Evolutionary conservation across 2,888 invertebrate species (phyloP).

Genomic region (Tridacna crocea): DNA sequence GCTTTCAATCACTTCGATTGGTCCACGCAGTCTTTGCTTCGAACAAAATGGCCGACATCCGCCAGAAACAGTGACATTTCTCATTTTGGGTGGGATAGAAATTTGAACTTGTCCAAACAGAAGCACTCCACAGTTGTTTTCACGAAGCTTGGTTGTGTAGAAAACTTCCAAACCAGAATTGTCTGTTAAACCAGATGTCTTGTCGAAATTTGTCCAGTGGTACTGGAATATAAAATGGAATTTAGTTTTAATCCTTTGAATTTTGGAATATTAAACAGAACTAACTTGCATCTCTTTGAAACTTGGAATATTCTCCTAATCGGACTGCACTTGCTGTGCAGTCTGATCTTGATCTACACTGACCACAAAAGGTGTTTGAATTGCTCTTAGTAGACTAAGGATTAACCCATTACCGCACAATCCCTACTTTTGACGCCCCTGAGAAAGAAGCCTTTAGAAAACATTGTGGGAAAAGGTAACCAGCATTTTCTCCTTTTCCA

Average conservation of each 20-base stretch:
- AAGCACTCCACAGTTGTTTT: slow-evolving; percentile 20
- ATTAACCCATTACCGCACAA: too few species aligned
- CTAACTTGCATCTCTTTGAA: background rate
- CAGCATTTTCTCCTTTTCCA: too few species aligned
- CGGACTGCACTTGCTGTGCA: too few species aligned
- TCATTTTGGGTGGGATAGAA: slow-evolving; percentile 10
- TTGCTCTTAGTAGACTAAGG: too few species aligned
- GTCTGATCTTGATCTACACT: too few species aligned
- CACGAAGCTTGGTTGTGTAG: slow-evolving; percentile 14
- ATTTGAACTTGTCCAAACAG: slow-evolving; percentile 26
- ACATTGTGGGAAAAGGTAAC: too few species aligned
- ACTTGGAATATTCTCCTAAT: background rate
- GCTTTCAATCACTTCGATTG: slow-evolving; percentile 27
- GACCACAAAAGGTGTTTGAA: too few species aligned
- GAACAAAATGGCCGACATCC: slow-evolving; percentile 31
- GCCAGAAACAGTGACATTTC: slow-evolving; percentile 19
- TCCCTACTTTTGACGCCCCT: too few species aligned
- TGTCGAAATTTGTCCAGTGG: slow-evolving; percentile 30
- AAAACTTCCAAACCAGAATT: slow-evolving; percentile 24
- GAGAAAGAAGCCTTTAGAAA: too few species aligned
- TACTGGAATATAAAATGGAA: slow-evolving; percentile 3
- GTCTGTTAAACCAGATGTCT: slow-evolving; percentile 16
- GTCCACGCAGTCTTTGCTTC: slow-evolving; percentile 8
- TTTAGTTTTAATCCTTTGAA: background rate
- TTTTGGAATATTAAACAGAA: background rate